phyloP scores from a whole-genome alignment of 1,140 invertebrate species.

The Teleogryllus occipitalis region DNA sequence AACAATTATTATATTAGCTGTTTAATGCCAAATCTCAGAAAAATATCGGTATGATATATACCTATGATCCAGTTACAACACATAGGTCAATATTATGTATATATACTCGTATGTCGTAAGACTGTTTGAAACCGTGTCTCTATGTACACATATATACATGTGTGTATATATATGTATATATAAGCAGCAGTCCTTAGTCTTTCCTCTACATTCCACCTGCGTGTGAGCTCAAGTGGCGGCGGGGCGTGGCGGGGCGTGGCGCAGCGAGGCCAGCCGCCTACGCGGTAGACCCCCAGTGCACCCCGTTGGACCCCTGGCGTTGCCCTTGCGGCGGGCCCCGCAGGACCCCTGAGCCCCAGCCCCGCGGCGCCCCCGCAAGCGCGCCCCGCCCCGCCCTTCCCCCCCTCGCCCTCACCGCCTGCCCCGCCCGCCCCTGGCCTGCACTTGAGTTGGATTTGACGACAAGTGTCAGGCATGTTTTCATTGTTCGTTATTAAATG shows the following conservation, averaged over 20 bases:
- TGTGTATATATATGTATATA: not conserved
- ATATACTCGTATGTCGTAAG: not conserved
- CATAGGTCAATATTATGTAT: slow-evolving; percentile 1
- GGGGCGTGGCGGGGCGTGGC: not conserved
- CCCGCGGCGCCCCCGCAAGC: no score
- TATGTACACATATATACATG: not conserved
- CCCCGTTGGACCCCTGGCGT: not conserved
- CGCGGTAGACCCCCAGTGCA: not conserved
- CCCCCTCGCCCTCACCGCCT: no score
- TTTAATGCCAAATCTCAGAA: not conserved
- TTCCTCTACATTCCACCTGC: not conserved
- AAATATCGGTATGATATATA: not conserved
- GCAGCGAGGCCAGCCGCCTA: not conserved
- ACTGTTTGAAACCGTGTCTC: not conserved
- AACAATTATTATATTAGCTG: not conserved
- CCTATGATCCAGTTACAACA: not conserved
- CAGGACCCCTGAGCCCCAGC: not conserved
- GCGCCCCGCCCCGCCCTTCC: no score
- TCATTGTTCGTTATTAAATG: not conserved
- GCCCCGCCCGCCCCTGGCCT: not conserved
- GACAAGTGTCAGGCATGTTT: not conserved
- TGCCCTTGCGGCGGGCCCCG: not conserved
- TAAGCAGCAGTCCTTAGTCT: not conserved
- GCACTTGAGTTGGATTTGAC: not conserved
- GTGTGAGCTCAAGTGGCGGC: not conserved